phyloP scores from a whole-genome alignment of 92 coral and sea anemone species.

The Umimayanthus chanpuru region DNA sequence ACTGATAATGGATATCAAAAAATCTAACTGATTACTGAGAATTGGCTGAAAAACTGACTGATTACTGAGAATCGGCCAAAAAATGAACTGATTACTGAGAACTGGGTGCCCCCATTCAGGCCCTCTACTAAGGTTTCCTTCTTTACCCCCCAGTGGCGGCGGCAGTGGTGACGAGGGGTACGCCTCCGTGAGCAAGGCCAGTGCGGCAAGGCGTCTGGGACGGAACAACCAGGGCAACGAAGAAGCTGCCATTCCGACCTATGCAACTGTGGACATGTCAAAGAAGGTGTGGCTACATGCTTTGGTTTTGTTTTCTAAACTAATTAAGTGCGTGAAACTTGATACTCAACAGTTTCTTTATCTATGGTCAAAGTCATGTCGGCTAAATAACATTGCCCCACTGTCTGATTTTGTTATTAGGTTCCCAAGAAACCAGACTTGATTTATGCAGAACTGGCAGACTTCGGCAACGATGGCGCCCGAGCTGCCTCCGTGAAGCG shows the following conservation, averaged over 20 bases:
- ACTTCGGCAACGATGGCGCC: neutral
- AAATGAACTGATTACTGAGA: too few relatives aligned
- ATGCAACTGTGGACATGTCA: conserved; percentile 30
- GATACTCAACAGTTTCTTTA: neutral
- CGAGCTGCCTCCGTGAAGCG: conserved; percentile 27
- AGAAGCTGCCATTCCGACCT: conserved; percentile 16
- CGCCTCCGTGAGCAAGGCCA: conserved; percentile 16
- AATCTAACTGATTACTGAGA: too few relatives aligned
- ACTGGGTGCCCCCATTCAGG: too few relatives aligned
- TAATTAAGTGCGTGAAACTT: too few relatives aligned
- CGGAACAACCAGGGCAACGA: conserved; percentile 8
- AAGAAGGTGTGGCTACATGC: conserved; percentile 6
- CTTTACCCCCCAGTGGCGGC: neutral
- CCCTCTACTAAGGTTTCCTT: neutral
- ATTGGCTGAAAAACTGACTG: too few relatives aligned
- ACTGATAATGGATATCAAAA: too few relatives aligned
- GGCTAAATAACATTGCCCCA: neutral
- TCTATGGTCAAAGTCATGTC: neutral
- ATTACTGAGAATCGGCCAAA: too few relatives aligned
- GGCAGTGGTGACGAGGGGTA: conserved; percentile 15
- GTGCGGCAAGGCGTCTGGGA: conserved; percentile 31
- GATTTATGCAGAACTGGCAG: conserved; percentile 26
- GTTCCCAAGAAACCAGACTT: conserved; percentile 22
- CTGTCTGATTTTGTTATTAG: neutral
- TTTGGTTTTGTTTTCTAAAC: too few relatives aligned